phyloP scores from a whole-genome alignment of 2,797 vertebrate genomes.

The Gobionotothen gibberifrons region DNA sequence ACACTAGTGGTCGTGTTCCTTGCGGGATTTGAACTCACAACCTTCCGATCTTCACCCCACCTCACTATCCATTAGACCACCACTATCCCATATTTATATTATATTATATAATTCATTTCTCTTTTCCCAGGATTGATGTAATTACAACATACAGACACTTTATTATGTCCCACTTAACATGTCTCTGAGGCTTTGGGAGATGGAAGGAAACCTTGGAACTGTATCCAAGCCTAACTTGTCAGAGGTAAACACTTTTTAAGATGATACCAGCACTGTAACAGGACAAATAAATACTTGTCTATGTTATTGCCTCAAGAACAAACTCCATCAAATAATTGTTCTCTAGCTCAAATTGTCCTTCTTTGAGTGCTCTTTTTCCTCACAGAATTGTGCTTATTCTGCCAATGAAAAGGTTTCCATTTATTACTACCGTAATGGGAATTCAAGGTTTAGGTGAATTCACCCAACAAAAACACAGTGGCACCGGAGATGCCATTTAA shows the following conservation, averaged over 20 bases:
- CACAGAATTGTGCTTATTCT: conserved; percentile 5
- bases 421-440: conserved; percentile 2
- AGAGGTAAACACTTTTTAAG: background rate
- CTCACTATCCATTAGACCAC: no score
- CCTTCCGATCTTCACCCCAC: no score
- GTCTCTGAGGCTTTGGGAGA: background rate
- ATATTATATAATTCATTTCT: background rate
- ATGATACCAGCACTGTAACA: background rate
- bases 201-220: background rate
- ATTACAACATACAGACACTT: background rate
- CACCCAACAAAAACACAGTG: conserved; percentile 11
- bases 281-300: conserved; percentile 5
- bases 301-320: conserved; percentile 13
- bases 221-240: background rate
- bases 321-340: background rate
- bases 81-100: no score
- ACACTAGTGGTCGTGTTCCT: no score
- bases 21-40: no score
- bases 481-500: conserved; percentile 21
- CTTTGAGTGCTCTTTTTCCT: background rate
- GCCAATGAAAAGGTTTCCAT: background rate
- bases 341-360: background rate
- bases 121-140: background rate
- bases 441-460: conserved; percentile 8
- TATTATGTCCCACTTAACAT: background rate